Conservation (phyloP, 2,888 invertebrate species). For the Pelosia muscerda region DNA sequence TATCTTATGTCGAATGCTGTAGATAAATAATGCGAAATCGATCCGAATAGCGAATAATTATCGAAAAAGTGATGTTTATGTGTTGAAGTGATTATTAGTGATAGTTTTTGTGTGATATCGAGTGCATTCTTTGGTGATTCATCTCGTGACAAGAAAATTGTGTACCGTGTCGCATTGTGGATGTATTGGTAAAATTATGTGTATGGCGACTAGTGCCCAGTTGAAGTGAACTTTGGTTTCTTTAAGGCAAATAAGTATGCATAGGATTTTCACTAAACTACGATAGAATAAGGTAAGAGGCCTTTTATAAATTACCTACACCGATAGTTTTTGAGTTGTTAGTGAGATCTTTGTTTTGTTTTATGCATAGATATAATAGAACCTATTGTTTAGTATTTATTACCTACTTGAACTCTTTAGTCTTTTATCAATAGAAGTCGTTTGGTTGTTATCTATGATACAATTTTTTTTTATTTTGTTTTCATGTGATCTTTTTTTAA, state of each 20-base stretch:
- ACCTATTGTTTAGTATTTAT: no score
- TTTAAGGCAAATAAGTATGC: slow-evolving; percentile 51
- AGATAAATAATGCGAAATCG: slow-evolving; percentile 65
- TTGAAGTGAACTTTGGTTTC: slow-evolving; percentile 65
- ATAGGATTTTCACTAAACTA: slow-evolving; percentile 47
- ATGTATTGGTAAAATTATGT: slow-evolving; percentile 73
- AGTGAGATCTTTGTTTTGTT: no score
- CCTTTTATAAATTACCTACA: slow-evolving; percentile 12
- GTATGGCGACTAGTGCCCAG: slow-evolving; percentile 67
- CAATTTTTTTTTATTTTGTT: no score
- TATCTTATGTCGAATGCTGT: slow-evolving; percentile 67
- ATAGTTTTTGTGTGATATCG: slow-evolving; percentile 63
- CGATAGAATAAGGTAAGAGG: slow-evolving; percentile 53
- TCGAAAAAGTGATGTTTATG: slow-evolving; percentile 62
- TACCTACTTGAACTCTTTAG: slow-evolving; percentile 21
- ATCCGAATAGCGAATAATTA: slow-evolving; percentile 62
- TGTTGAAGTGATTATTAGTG: slow-evolving; percentile 66
- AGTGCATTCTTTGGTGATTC: slow-evolving; percentile 85
- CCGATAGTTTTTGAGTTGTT: background rate
- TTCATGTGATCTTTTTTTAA: slow-evolving; percentile 32
- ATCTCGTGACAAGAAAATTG: slow-evolving; percentile 81
- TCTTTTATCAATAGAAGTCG: slow-evolving; percentile 31
- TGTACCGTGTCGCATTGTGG: slow-evolving; percentile 70
- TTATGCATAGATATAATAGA: no score
- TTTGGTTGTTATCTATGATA: slow-evolving; percentile 30